Evolutionary conservation across 2,888 invertebrate species (phyloP).

Genomic region (Tetheella fluctuosa): DNA sequence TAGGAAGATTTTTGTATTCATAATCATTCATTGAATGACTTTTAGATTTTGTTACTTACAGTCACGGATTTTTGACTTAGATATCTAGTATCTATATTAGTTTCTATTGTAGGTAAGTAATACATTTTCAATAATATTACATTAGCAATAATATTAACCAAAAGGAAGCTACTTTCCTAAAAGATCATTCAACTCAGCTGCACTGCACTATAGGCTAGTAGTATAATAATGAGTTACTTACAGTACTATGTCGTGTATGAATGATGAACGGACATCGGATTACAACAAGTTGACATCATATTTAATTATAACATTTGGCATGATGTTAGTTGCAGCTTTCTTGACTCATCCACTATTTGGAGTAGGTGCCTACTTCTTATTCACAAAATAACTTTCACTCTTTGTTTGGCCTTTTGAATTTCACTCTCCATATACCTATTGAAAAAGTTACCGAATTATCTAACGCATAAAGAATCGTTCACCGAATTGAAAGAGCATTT

Average conservation of each 20-base stretch:
- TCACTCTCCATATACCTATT: not conserved
- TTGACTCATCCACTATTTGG: not conserved
- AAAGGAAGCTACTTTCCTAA: too few relatives aligned
- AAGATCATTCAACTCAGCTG: too few relatives aligned
- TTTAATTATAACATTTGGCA: conserved; percentile 6
- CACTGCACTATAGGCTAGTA: too few relatives aligned
- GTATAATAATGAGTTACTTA: too few relatives aligned
- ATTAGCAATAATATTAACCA: too few relatives aligned
- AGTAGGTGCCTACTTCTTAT: too few relatives aligned
- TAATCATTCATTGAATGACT: not conserved
- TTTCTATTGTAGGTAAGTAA: too few relatives aligned
- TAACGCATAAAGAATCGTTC: too few relatives aligned
- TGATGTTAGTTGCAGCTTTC: not conserved
- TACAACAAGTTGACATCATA: conserved; percentile 6
- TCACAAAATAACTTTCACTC: not conserved
- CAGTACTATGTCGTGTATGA: not conserved
- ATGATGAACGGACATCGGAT: not conserved
- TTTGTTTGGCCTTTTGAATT: not conserved
- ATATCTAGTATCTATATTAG: too few relatives aligned
- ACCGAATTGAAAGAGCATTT: too few relatives aligned
- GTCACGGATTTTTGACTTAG: too few relatives aligned
- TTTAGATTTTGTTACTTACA: not conserved
- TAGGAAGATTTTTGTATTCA: not conserved
- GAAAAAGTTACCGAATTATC: not conserved
- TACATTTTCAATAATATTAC: too few relatives aligned